Evolutionary conservation across 2,888 invertebrate genomes (phyloP), one percentile per base, ranked within the genome.

Genomic region (Cephus pulcher): DNA sequence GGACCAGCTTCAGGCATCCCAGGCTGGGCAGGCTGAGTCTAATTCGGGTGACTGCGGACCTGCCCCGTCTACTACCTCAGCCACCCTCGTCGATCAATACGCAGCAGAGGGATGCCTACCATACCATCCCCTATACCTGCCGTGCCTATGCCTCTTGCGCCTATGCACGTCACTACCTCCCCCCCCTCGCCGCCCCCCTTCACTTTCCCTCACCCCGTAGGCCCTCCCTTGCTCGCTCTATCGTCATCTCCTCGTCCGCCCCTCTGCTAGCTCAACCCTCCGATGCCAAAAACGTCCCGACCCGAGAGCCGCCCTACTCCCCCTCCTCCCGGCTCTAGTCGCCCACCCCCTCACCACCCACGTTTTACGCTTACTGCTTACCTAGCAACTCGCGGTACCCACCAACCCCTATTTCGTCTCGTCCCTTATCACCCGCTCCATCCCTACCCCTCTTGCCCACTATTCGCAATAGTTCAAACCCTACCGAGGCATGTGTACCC

Each of bases 31-130:
- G 30, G 80, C 80, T 78, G 82, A 80, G 84, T 83, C 82, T 86
- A 87, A 88, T 88, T 87, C 86, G 80, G 81, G 82, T 85, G 84
- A 82, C 84, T 83, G 81, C 83, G 86, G 86, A 85, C 85, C 83
- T 82, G 81, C 84, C 84, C 84, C 84, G 82, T 83, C 82, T 82
- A 82, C 82, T 80, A 81, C 82, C 78, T 80, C 79, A 80, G 75
- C 78, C 76, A 79, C 80, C 81, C 80, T 80, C 74, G 75, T 56
- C 87, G 88, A 88, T 88, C 88, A 87, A 88, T 88, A 88, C 86
- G 82, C 82, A 81, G 81, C 81, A 76, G 79, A 81, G 78, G 78
- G 79, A 81, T 80, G 75, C 79, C 80, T 81, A 81, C 80, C 80
- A 76, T 78, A 79, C 76, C 78, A 32, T 33, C 6, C 33, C 71